Base-by-base conservation (phyloP, 2,888 invertebrate species). In the Caradrina kadenii region DNA sequence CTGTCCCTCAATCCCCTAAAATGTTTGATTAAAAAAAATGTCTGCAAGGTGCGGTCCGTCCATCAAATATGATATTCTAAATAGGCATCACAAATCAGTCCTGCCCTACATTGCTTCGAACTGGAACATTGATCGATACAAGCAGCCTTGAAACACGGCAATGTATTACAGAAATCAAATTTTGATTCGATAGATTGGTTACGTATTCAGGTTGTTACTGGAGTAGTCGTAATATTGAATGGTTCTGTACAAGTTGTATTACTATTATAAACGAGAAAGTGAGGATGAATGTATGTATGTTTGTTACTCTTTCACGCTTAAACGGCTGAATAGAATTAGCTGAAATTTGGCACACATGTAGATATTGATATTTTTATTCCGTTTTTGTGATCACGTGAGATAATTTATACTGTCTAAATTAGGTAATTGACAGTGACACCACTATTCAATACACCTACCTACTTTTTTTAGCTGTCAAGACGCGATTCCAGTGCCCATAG, bases 101-200 rank as follows among this genome's bases (percentile, higher is more conserved):
- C 58, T 71, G 79, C 60, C 79, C 82, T 66, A 80, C 76, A 83
- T 80, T 19, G 54, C 55, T 19, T 11, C 22, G 48, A 75, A 78
- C 62, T 80, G 56, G 78, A 73, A 69, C 80, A 76, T 80, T 68
- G 80, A 84, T 84, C 84, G 70, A 83, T 83, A 82, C 39, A 17
- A 21, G 15, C 55, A 69, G 49, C 84, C 84, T 84, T 82, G 82
- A 71, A 63, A 65, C 58, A 15, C 39, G 42, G 66, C 65, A 55
- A 64, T 79, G 69, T 73, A 63, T 59, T 54, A 81, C 70, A 67
- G 69, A 80, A 76, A 80, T 84, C 80, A 79, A 82, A 80, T 79
- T 75, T 69, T 69, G 59, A 69, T 70, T 64, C 66, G 39, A 73
- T 83, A 53, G 13, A 77, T 79, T 70, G 71, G 76, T 80, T 77